Conservation (phyloP, 2,888 invertebrate genomes). For the Eupelmus urozonus region DNA sequence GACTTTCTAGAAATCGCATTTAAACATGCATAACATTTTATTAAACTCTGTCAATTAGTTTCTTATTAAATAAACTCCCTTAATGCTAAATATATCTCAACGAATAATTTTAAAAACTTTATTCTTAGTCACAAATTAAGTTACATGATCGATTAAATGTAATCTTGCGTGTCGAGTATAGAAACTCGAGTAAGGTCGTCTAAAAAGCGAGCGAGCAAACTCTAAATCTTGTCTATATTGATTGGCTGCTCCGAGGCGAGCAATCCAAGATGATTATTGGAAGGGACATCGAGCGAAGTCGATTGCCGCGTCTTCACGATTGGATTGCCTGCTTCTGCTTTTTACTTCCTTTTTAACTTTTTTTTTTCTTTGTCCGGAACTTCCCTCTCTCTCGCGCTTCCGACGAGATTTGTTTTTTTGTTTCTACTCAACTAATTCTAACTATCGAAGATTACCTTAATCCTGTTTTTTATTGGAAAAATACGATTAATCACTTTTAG, state of each 20-base stretch:
- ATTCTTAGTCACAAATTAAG: no score
- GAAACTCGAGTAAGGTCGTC: slow-evolving; percentile 62
- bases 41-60: no score
- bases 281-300: slow-evolving; percentile 66
- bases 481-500: no score
- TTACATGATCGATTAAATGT: slow-evolving; percentile 72
- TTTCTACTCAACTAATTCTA: no score
- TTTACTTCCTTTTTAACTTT: slow-evolving; percentile 55
- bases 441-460: no score
- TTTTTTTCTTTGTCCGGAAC: slow-evolving; percentile 48
- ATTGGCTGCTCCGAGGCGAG: slow-evolving; percentile 66
- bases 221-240: slow-evolving; percentile 74
- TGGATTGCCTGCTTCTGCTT: slow-evolving; percentile 65
- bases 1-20: no score
- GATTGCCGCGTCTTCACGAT: slow-evolving; percentile 64
- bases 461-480: no score
- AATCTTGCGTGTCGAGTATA: slow-evolving; percentile 68
- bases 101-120: no score
- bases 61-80: no score
- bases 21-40: no score
- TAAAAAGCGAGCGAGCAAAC: slow-evolving; percentile 44
- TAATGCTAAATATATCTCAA: no score
- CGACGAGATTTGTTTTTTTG: no score
- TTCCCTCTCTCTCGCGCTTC: not conserved
- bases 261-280: slow-evolving; percentile 69